Conservation (phyloP, 2,797 vertebrate species). For the Lates japonicus region DNA sequence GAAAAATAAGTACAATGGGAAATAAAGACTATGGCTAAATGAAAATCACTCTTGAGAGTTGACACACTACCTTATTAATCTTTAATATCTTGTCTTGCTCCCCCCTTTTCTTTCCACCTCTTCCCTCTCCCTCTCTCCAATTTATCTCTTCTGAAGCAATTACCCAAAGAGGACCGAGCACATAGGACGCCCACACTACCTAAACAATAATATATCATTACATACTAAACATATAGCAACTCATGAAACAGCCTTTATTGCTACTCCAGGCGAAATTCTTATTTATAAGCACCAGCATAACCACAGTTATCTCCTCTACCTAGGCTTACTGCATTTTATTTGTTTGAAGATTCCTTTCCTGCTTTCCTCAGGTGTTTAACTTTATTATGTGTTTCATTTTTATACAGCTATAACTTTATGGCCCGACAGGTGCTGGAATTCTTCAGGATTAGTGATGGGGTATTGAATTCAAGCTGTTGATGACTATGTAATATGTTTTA, state of each 20-base stretch:
- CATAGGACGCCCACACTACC: slow-evolving; percentile 79
- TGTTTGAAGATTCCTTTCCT: slow-evolving; percentile 29
- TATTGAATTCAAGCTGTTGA: slow-evolving; percentile 31
- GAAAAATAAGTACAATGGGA: slow-evolving; percentile 68
- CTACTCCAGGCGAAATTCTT: slow-evolving; percentile 81
- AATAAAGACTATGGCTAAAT: slow-evolving; percentile 77
- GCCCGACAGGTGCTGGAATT: slow-evolving; percentile 89
- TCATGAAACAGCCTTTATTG: slow-evolving; percentile 84
- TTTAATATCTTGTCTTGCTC: slow-evolving; percentile 76
- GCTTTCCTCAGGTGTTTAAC: slow-evolving; percentile 8
- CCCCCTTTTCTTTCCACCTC: slow-evolving; percentile 14
- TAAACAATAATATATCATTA: slow-evolving; percentile 83
- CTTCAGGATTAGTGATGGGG: slow-evolving; percentile 75
- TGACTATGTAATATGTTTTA: slow-evolving; percentile 23
- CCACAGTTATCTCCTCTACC: slow-evolving; percentile 63
- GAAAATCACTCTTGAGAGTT: slow-evolving; percentile 78
- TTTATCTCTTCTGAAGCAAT: slow-evolving; percentile 80
- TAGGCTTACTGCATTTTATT: slow-evolving; percentile 58
- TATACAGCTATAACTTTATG: no score
- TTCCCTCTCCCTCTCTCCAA: slow-evolving; percentile 41
- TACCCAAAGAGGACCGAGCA: slow-evolving; percentile 78
- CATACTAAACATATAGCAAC: slow-evolving; percentile 81
- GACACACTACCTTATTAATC: slow-evolving; percentile 77
- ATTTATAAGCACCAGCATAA: slow-evolving; percentile 70
- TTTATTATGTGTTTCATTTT: slow-evolving; percentile 8